Base-by-base conservation (phyloP, 1,140 invertebrate species). In the Atta cephalotes region DNA sequence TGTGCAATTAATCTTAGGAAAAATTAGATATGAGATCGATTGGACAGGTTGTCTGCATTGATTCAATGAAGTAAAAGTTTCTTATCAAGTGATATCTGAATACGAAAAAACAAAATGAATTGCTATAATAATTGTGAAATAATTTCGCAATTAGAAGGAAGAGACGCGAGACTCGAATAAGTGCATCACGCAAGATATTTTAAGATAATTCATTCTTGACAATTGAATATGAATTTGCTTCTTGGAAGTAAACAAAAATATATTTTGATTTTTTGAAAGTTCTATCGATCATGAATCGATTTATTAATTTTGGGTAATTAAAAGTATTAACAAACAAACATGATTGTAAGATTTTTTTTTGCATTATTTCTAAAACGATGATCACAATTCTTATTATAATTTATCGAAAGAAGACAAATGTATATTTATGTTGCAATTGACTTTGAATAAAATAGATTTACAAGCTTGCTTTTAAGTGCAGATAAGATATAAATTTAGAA, bases 361-460 rank as follows among this genome's bases (percentile, higher is more conserved):
- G 28, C 14, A 35, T 79, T 53, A 21, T 53, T 66, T 79, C 39
- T 49, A 58, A 49, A 25, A 45, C 39, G 39, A 65, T 56, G 16
- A 81, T 70, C 3, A 12, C 0, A 28, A 56, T 71, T 18, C 9
- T 39, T 56, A 12, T 45, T 58, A 80, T 18, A 68, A 51, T 1
- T 39, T 80, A 56, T 45, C 16, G 21, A 70, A 21, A 70, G 0
- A 25, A 68, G 16, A 58, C 21, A 35, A 51, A 79, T 16, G 25
- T 78, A 63, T 65, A n/a, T 66, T 65, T 49, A 78, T 6, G 39
- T 65, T 66, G 28, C 28, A 51, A 35, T 18, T 79, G 10, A 58
- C 51, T 80, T 80, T 4, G 45, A 70, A 39, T 70, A 39, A 70
- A 80, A 68, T 53, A 68, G n/a, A 56, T 28, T 35, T 81, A 16